These are phyloP conservation scores for Mionectes macconnelli DNA, from an alignment of 2,113 vertebrate genomes.

Conservation along the genomic window DNA sequence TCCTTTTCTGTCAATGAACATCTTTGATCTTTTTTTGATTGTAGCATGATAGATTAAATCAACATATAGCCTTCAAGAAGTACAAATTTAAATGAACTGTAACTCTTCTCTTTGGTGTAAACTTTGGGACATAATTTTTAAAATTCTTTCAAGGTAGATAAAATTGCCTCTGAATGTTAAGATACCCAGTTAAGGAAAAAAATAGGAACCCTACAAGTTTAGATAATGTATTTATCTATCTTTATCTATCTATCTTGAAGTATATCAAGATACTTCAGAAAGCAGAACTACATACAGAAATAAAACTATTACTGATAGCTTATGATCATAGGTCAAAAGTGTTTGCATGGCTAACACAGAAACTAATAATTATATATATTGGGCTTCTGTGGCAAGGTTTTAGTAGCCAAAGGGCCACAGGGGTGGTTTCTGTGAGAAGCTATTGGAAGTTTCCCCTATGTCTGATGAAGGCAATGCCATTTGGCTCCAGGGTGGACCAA, in stretches of 20 bases:
- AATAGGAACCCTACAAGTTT: neutral
- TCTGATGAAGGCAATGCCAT: accelerated
- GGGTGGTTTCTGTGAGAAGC: neutral
- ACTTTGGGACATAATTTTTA: neutral
- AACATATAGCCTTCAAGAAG: neutral
- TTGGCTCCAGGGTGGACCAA: accelerated
- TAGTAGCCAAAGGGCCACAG: neutral
- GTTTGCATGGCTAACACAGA: neutral
- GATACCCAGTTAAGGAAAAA: neutral
- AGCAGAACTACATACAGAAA: neutral
- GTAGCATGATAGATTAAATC: neutral
- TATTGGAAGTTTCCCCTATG: neutral
- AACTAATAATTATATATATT: neutral
- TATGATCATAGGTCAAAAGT: neutral
- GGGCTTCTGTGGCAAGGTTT: neutral
- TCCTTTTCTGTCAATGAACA: neutral
- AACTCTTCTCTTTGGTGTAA: neutral
- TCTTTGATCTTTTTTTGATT: neutral
- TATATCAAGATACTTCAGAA: neutral
- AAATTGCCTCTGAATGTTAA: neutral
- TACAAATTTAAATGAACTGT: neutral
- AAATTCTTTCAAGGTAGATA: neutral
- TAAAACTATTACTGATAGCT: neutral
- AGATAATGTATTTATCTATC: neutral
- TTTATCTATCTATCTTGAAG: neutral